phyloP scores from a whole-genome alignment of 2,113 vertebrate species.

The Clinocottus analis region DNA sequence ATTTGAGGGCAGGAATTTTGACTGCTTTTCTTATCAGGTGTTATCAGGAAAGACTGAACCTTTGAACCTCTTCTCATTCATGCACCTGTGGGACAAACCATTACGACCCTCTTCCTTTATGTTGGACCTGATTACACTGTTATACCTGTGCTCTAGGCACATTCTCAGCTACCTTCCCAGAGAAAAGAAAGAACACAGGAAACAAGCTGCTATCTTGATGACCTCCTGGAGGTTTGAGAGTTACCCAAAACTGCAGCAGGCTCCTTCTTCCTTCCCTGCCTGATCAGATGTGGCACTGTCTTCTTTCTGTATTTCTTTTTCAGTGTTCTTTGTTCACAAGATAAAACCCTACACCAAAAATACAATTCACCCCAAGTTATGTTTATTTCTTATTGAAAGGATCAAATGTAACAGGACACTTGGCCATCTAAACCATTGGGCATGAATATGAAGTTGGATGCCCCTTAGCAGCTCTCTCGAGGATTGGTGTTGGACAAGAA shows the following conservation, averaged over 20 bases:
- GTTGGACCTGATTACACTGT: neutral
- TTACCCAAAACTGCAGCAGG: neutral
- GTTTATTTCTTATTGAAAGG: neutral
- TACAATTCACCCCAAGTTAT: neutral
- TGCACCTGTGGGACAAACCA: conserved; percentile 42
- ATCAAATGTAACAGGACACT: neutral
- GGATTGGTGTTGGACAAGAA: neutral
- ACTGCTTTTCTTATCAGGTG: conserved; percentile 58
- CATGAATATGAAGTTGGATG: neutral
- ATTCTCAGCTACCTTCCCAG: neutral
- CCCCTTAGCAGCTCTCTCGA: neutral
- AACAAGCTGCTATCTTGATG: conserved; percentile 14
- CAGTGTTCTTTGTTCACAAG: neutral
- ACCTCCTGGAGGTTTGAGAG: neutral
- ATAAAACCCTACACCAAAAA: neutral
- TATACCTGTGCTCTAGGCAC: neutral
- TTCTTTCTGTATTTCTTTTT: neutral
- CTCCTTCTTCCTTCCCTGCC: neutral
- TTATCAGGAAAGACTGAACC: conserved; percentile 50
- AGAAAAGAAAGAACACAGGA: conserved; percentile 10
- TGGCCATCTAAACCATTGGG: neutral
- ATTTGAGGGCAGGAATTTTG: conserved; percentile 51
- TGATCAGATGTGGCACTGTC: neutral
- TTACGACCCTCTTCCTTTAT: neutral
- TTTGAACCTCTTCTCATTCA: conserved; percentile 54